These are phyloP conservation scores for Lepus townsendii DNA, from an alignment of 2,797 vertebrate genomes.

Conservation along the genomic window DNA sequence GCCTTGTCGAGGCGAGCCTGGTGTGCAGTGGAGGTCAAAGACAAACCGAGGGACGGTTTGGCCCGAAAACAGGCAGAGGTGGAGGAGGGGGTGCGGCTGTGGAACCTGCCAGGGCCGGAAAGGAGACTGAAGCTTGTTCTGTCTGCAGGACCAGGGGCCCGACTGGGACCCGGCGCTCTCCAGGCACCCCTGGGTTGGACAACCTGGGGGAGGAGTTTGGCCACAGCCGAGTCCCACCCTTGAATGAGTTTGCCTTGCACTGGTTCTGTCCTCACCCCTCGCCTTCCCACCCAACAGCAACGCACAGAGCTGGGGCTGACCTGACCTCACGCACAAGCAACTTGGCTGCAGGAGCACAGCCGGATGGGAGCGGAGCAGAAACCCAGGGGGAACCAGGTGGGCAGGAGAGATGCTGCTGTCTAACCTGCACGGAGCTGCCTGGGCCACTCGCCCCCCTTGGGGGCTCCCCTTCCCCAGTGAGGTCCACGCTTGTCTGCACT, in stretches of 20 bases:
- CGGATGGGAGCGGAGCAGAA: background rate
- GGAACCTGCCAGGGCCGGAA: background rate
- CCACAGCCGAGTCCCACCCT: background rate
- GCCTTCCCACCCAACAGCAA: background rate
- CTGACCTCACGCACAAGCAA: background rate
- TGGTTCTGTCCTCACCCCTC: background rate
- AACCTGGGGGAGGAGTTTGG: background rate
- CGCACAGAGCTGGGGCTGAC: background rate
- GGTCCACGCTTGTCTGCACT: accelerated
- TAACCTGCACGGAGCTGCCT: background rate
- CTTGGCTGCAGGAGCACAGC: background rate
- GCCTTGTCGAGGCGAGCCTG: conserved; percentile 72
- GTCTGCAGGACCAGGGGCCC: too few relatives aligned
- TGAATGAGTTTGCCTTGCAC: background rate
- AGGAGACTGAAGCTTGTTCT: background rate
- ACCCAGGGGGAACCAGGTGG: background rate
- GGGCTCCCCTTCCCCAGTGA: background rate
- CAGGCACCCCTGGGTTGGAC: background rate
- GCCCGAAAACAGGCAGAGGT: conserved; percentile 59
- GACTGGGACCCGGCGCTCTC: too few relatives aligned
- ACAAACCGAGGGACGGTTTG: conserved; percentile 64
- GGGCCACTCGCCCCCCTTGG: background rate
- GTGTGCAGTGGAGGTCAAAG: conserved; percentile 78
- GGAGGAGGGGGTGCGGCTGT: background rate
- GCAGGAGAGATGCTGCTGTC: background rate